Evolutionary conservation across 2,888 invertebrate genomes (phyloP), one percentile per base, ranked within the genome.

Genomic region (Rutpela maculata): DNA sequence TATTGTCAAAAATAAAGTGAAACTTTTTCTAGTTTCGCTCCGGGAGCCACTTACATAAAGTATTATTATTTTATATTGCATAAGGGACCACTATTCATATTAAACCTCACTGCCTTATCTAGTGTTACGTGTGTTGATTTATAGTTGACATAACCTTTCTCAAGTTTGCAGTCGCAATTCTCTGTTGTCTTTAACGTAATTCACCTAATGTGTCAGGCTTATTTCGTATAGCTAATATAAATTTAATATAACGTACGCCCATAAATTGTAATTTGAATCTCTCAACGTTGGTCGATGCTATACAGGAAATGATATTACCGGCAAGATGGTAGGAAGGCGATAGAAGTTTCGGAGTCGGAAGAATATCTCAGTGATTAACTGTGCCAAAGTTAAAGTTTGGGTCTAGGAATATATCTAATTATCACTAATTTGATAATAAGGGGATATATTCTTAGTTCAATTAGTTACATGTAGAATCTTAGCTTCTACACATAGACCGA

Each of bases 231-330:
- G 69, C 80, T 78, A 74, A 80, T 80, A 76, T 76, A 80, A 80
- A 80, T 80, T 80, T 80, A 73, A 78, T 76, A 76, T 80, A 76
- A 78, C 72, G 78, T 74, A 71, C 72, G 50, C n/a, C 69, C 67
- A 76, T 80, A 78, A 80, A 80, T 80, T 75, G 76, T 74, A 78
- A 76, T 80, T 80, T 80, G 78, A 80, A 78, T 76, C 74, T 78
- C 79, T 74, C 80, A 65, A 71, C 77, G 77, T 68, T 69, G 38
- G 78, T 76, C 78, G 80, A 80, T 76, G 74, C 71, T 74, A 65
- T 77, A 81, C 82, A 84, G 85, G 84, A 85, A 84, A 82, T 82
- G 80, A 84, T 83, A 85, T 85, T 84, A 85, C 84, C 84, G 84
- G 84, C 81, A 79, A 80, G 82, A 80, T 81, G 82, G 77, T 80